Percentiles rank a stretch among this genome's conserved stretches.
These are phyloP conservation scores for Semaprochilodus insignis DNA, from an alignment of 2,797 vertebrate species.

Conservation along the genomic window DNA sequence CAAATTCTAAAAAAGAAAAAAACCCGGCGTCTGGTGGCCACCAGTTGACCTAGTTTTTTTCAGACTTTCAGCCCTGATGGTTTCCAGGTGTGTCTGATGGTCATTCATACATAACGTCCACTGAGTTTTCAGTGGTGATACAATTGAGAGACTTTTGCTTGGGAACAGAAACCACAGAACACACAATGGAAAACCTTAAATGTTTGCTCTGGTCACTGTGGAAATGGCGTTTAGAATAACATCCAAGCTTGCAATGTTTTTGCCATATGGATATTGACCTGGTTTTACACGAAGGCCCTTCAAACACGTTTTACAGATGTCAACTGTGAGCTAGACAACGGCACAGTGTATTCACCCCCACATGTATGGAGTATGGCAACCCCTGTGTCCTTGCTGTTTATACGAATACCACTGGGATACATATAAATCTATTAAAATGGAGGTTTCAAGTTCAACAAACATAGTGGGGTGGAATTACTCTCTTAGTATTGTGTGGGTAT, in stretches of 20 bases:
- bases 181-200: neutral
- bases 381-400: neutral
- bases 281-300: neutral
- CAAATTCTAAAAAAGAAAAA: neutral
- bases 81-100: neutral
- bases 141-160: neutral
- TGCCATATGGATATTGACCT: neutral
- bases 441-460: too few species aligned
- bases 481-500: too few species aligned
- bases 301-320: neutral
- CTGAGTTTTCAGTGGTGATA: neutral
- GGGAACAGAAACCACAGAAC: neutral
- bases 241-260: neutral
- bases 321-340: neutral
- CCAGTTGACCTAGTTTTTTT: constrained; percentile 4
- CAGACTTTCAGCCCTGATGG: neutral
- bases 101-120: neutral
- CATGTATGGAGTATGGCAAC: neutral
- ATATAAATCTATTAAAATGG: too few species aligned
- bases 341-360: neutral
- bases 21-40: constrained; percentile 3
- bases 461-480: too few species aligned
- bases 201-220: too few species aligned
- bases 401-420: neutral
- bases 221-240: neutral